Base-by-base conservation (phyloP, 2,888 invertebrate genomes). In the Eilema griseolum region DNA sequence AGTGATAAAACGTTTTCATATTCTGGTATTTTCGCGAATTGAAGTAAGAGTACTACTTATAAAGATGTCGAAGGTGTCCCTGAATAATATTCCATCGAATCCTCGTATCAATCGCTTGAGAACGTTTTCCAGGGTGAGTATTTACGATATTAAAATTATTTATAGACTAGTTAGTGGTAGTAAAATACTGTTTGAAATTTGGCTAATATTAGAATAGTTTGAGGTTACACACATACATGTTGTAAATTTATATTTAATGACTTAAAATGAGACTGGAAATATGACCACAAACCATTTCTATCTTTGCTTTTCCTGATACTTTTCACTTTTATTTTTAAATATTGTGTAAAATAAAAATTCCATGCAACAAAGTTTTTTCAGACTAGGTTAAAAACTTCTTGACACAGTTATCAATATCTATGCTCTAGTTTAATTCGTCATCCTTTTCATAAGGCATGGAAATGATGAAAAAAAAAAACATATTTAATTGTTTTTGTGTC, bases 51-150 rank as follows among this genome's bases (percentile, higher is more conserved):
- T 82, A 77, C 72, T 80, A 76, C 71, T 80, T 73, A 69, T 79
- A 80, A 91, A 88, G 80, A 95, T 95, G 95, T 95, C 95, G 79
- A 94, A 94, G 85, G 92, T 92, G 82, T 95, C 95, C 80, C 88
- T 95, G 73, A 95, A 90, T 81, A 95, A 95, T 88, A 90, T 95
- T 77, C 93, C 95, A 77, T 94, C 95, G 75, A 95, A 95, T 82
- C 95, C 95, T 79, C 89, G 95, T 77, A 93, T 95, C 74, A 93
- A 85, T 84, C 92, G 95, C 68, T 87, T 95, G 75, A 89, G 95
- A 87, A 95, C 95, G 66, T 92, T 89, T 90, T 95, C 94, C 76
- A 93, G 95, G 91, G 95, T 95, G 86, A 94, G 95, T 89, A 79
- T 67, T 64, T 68, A 68, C 74, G 69, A 79, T 74, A 73, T 69